These are phyloP conservation scores for Stichodactyla mertensii DNA, from an alignment of 64 coral and sea anemone genomes.

Conservation along the genomic window DNA sequence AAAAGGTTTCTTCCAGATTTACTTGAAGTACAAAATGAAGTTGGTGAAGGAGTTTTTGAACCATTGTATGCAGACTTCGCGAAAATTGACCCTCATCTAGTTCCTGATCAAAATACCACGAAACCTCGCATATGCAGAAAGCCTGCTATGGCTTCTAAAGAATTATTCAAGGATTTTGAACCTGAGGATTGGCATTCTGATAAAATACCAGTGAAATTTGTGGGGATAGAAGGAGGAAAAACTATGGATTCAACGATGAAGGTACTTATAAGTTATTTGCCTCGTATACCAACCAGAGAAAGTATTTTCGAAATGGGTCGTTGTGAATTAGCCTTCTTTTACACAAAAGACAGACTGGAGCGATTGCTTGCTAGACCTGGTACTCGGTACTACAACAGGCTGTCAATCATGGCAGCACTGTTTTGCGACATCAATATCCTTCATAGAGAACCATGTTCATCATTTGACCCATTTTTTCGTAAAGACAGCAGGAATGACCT, in stretches of 20 bases:
- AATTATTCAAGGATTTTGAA: slow-evolving; percentile 53
- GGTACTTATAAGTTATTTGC: slow-evolving; percentile 58
- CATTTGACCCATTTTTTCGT: slow-evolving; percentile 62
- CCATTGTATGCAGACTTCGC: slow-evolving; percentile 74
- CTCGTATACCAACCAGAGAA: slow-evolving; percentile 40
- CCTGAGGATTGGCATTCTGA: slow-evolving; percentile 56
- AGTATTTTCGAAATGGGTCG: slow-evolving; percentile 87
- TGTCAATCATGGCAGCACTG: slow-evolving; percentile 63
- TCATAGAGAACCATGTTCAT: slow-evolving; percentile 51
- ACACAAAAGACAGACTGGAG: slow-evolving; percentile 60
- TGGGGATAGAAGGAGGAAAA: slow-evolving; percentile 66
- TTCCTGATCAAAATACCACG: slow-evolving; percentile 28
- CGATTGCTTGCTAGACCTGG: slow-evolving; percentile 76
- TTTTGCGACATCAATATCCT: slow-evolving; percentile 80
- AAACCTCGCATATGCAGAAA: slow-evolving; percentile 47
- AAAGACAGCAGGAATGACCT: slow-evolving; percentile 36
- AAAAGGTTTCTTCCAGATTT: slow-evolving; percentile 55
- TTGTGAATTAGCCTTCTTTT: slow-evolving; percentile 80
- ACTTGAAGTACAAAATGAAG: slow-evolving; percentile 34
- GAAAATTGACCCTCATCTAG: slow-evolving; percentile 79
- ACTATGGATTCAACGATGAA: slow-evolving; percentile 16
- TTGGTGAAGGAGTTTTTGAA: slow-evolving; percentile 33
- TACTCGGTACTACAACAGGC: slow-evolving; percentile 64
- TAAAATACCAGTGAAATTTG: slow-evolving; percentile 64
- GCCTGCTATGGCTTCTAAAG: slow-evolving; percentile 70